A percentile compares a stretch with the other conserved stretches of the same genome.
phyloP scores from a whole-genome alignment of 2,113 vertebrate species.

The Pseudopipra pipra region DNA sequence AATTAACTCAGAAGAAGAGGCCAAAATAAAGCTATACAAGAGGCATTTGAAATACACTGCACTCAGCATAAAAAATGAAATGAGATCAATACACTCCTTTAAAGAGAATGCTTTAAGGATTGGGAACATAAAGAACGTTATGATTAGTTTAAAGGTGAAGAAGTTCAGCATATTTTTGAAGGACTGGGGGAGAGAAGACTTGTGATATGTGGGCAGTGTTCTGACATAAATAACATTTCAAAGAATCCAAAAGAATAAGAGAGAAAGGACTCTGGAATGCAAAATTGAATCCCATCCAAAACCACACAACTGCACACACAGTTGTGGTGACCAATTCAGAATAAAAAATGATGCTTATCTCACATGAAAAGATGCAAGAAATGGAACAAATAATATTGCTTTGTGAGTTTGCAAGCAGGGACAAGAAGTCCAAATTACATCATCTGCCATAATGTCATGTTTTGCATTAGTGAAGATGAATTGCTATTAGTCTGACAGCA shows the following conservation, averaged over 20 bases:
- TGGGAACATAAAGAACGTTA: background rate
- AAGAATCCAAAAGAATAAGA: background rate
- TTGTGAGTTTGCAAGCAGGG: background rate
- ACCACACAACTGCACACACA: background rate
- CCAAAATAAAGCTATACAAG: background rate
- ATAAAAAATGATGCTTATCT: background rate
- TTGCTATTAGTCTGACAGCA: background rate
- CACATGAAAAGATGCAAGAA: background rate
- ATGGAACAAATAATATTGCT: background rate
- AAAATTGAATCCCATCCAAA: background rate
- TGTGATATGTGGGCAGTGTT: slow-evolving; percentile 16
- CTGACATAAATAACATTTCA: slow-evolving; percentile 24
- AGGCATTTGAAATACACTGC: background rate
- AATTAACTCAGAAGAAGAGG: background rate
- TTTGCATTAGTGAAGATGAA: background rate
- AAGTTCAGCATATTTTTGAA: slow-evolving; percentile 3
- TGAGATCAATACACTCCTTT: background rate
- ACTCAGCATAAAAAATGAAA: background rate
- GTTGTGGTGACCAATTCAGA: background rate
- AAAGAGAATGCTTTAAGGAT: background rate
- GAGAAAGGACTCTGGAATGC: background rate
- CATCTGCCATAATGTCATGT: background rate
- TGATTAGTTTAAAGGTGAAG: background rate
- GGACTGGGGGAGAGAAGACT: background rate
- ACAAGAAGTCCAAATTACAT: background rate